Conservation (phyloP, 2,888 invertebrate species). For the Anthophora plumipes region DNA sequence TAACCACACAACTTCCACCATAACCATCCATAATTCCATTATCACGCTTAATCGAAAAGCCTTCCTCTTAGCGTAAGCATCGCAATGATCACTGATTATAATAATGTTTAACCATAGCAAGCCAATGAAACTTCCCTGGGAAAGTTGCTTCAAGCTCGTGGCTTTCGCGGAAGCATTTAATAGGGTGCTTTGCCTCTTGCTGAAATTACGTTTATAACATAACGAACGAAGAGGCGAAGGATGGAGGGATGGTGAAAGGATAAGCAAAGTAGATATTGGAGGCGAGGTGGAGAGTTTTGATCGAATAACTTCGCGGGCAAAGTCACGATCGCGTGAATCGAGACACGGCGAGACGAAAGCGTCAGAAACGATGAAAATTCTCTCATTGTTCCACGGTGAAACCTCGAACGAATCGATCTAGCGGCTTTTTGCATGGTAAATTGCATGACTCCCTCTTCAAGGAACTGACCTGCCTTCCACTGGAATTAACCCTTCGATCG, state of each 20-base stretch:
- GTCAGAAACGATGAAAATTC: slow-evolving; percentile 12
- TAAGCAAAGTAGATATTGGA: slow-evolving; percentile 6
- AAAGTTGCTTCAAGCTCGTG: slow-evolving; percentile 20
- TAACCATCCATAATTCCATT: too few relatives aligned
- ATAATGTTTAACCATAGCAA: slow-evolving; percentile 16
- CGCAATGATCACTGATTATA: slow-evolving; percentile 17
- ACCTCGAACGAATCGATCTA: slow-evolving; percentile 31
- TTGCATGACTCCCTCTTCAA: slow-evolving; percentile 23
- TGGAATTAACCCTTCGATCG: slow-evolving; percentile 39
- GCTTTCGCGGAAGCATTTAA: slow-evolving; percentile 23
- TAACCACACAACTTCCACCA: too few relatives aligned
- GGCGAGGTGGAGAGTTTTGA: not conserved
- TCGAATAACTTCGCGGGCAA: slow-evolving; percentile 7
- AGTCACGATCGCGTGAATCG: slow-evolving; percentile 9
- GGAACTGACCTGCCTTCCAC: slow-evolving; percentile 18
- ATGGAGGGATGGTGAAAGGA: not conserved
- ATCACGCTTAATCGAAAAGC: not conserved
- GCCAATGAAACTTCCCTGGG: slow-evolving; percentile 19
- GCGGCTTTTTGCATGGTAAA: slow-evolving; percentile 23
- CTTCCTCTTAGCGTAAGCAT: not conserved
- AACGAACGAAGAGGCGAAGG: not conserved
- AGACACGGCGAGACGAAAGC: not conserved
- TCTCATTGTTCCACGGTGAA: slow-evolving; percentile 22
- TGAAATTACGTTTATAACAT: slow-evolving; percentile 17
- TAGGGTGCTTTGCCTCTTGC: slow-evolving; percentile 25